These are phyloP conservation scores for Brotogeris chrysoptera DNA, from an alignment of 2,797 vertebrate genomes.

Conservation along the genomic window DNA sequence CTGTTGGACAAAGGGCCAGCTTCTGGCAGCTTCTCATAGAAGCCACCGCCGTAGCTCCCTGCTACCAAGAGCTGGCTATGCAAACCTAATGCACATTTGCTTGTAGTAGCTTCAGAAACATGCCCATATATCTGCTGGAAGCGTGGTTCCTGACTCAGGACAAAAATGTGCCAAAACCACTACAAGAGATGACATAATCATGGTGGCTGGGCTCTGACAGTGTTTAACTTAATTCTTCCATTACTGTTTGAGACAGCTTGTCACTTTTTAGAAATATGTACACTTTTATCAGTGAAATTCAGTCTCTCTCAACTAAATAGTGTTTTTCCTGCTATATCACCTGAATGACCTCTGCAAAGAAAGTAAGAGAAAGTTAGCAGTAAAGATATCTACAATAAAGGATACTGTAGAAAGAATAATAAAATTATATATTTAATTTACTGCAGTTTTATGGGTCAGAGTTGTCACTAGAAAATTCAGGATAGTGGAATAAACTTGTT, in stretches of 20 bases:
- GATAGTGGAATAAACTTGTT: background rate
- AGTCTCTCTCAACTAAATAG: background rate
- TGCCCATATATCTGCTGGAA: background rate
- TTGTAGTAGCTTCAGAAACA: background rate
- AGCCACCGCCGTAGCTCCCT: accelerated
- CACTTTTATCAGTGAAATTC: background rate
- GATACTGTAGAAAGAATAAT: background rate
- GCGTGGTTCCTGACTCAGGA: background rate
- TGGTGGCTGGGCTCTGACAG: background rate
- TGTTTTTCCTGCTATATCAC: background rate
- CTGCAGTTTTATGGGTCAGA: background rate
- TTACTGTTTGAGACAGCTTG: background rate
- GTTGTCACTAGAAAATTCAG: background rate
- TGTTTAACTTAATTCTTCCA: background rate
- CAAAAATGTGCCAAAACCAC: background rate
- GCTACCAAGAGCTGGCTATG: background rate
- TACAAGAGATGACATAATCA: background rate
- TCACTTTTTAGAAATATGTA: background rate
- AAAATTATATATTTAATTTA: background rate
- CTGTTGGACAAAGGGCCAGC: accelerated
- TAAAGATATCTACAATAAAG: background rate
- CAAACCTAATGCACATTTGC: background rate
- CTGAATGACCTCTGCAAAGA: background rate
- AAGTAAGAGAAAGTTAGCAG: background rate
- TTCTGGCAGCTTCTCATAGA: background rate